phyloP scores from a whole-genome alignment of 2,888 invertebrate species.

The Lithophane ornitopus region DNA sequence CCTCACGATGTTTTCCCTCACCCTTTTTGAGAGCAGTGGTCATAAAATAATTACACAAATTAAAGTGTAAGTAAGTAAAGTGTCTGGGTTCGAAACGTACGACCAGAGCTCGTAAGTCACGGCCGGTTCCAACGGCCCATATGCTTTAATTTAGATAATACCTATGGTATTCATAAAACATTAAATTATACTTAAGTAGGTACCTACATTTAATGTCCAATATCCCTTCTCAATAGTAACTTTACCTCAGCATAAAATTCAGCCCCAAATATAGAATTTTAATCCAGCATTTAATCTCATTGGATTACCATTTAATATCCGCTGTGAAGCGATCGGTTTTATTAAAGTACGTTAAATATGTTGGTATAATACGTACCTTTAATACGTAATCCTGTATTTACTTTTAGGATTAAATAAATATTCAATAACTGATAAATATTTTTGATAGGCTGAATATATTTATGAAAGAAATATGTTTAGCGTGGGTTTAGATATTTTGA shows the following conservation, averaged over 20 bases:
- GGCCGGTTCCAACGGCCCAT: too few relatives aligned
- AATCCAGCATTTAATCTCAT: constrained; percentile 47
- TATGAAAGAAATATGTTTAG: background rate
- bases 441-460: background rate
- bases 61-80: too few relatives aligned
- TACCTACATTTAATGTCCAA: constrained; percentile 12
- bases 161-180: too few relatives aligned
- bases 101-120: too few relatives aligned
- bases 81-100: too few relatives aligned
- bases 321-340: constrained; percentile 43
- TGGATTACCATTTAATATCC: constrained; percentile 66
- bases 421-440: constrained; percentile 8
- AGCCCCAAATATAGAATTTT: constrained; percentile 39
- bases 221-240: constrained; percentile 13
- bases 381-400: background rate
- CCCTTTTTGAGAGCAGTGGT: too few relatives aligned
- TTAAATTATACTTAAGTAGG: background rate
- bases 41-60: too few relatives aligned
- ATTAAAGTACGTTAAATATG: constrained; percentile 26
- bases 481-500: background rate
- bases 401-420: background rate
- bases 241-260: constrained; percentile 16
- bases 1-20: too few relatives aligned
- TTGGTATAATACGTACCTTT: background rate
- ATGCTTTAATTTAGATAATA: too few relatives aligned